Evolutionary conservation across 2,113 vertebrate genomes (phyloP).

Genomic region (Vombatus ursinus): DNA sequence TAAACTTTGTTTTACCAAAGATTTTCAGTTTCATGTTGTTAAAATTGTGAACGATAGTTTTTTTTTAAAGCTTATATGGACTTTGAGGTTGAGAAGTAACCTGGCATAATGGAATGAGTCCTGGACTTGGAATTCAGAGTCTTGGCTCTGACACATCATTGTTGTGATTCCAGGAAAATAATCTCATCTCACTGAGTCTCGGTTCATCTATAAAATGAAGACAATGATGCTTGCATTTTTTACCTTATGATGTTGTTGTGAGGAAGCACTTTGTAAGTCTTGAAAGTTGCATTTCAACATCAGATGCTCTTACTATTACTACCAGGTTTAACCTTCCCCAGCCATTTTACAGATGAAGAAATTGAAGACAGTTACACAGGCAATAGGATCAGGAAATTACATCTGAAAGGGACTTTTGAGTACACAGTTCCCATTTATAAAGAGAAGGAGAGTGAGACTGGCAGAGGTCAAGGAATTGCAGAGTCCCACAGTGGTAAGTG

Average conservation of each 20-base stretch:
- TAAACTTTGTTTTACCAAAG: neutral
- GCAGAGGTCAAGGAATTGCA: neutral
- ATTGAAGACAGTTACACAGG: neutral
- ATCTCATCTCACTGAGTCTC: neutral
- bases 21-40: neutral
- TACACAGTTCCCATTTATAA: neutral
- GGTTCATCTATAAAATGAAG: neutral
- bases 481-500: neutral
- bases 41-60: neutral
- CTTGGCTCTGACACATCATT: neutral
- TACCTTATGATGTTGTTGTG: neutral
- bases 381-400: neutral
- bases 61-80: neutral
- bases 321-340: neutral
- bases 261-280: neutral
- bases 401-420: neutral
- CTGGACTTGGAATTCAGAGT: neutral
- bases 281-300: neutral
- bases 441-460: neutral
- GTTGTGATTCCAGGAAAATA: neutral
- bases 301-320: neutral
- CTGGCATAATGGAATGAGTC: neutral
- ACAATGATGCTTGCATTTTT: neutral
- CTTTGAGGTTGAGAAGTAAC: neutral
- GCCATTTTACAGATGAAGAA: neutral